Evolutionary conservation across 1,140 invertebrate species (phyloP).

Genomic region (Stegodyphus dumicola): DNA sequence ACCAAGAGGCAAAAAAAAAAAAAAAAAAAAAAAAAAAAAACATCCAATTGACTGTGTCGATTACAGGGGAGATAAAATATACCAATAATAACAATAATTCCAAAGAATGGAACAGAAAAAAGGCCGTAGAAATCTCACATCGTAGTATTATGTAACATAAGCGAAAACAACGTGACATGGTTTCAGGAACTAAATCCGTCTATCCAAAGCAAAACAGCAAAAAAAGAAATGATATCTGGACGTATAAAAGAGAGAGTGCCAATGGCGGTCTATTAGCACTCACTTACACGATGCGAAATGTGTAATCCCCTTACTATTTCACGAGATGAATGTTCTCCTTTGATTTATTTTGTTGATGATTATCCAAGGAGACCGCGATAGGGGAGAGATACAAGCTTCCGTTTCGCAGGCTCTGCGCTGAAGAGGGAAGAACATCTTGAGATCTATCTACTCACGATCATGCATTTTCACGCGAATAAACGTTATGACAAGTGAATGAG

Average conservation of each 20-base stretch:
- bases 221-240: not conserved
- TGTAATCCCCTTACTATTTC: conserved; percentile 31
- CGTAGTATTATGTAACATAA: not conserved
- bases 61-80: not conserved
- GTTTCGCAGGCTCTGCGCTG: not conserved
- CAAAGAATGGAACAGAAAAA: conserved; percentile 11
- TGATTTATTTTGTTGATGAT: not conserved
- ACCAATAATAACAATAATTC: not conserved
- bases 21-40: too few relatives aligned
- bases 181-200: not conserved
- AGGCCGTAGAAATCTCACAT: too few relatives aligned
- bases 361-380: not conserved
- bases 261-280: conserved; percentile 37
- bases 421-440: not conserved
- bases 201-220: conserved; percentile 6
- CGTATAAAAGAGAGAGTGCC: not conserved
- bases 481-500: too few relatives aligned
- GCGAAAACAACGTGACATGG: conserved; percentile 19
- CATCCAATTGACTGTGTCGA: not conserved
- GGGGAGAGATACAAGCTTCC: not conserved
- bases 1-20: too few relatives aligned
- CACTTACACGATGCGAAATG: conserved; percentile 2
- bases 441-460: not conserved
- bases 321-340: not conserved
- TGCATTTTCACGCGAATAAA: too few relatives aligned